phyloP scores from a whole-genome alignment of 2,797 vertebrate species.

The Sebastes jordani region DNA sequence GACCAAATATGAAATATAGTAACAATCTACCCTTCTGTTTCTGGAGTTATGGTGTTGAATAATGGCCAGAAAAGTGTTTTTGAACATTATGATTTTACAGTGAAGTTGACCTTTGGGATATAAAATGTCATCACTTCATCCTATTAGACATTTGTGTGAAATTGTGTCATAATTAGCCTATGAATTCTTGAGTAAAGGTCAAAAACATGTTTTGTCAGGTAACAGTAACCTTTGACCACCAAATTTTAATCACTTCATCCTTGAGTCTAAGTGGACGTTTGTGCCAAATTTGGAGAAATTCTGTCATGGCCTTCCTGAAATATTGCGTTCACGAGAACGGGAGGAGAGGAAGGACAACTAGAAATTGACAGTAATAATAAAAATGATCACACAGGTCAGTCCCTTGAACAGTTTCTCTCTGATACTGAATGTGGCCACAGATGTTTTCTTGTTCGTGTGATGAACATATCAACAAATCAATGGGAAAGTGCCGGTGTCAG shows the following conservation, averaged over 20 bases:
- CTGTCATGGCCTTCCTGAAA: fast-evolving
- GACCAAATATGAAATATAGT: not conserved
- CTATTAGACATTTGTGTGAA: not conserved
- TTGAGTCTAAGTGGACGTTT: too few relatives aligned
- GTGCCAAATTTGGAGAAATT: too few relatives aligned
- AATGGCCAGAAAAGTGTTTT: not conserved
- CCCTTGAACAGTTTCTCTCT: not conserved
- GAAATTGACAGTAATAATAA: too few relatives aligned
- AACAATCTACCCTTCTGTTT: not conserved
- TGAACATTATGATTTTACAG: not conserved
- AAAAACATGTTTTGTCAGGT: not conserved
- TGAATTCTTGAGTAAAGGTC: not conserved
- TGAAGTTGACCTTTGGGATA: not conserved
- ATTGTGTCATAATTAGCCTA: not conserved
- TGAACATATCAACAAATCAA: not conserved
- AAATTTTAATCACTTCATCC: not conserved
- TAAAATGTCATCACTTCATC: not conserved
- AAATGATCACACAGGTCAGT: not conserved
- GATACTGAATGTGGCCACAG: not conserved
- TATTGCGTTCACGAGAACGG: not conserved
- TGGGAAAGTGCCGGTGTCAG: not conserved
- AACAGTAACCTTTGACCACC: not conserved
- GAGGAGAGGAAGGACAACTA: not conserved
- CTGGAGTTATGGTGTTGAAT: not conserved
- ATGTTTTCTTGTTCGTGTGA: not conserved